Conservation (phyloP, 2,797 vertebrate species). For the Pseudochaenichthys georgianus region DNA sequence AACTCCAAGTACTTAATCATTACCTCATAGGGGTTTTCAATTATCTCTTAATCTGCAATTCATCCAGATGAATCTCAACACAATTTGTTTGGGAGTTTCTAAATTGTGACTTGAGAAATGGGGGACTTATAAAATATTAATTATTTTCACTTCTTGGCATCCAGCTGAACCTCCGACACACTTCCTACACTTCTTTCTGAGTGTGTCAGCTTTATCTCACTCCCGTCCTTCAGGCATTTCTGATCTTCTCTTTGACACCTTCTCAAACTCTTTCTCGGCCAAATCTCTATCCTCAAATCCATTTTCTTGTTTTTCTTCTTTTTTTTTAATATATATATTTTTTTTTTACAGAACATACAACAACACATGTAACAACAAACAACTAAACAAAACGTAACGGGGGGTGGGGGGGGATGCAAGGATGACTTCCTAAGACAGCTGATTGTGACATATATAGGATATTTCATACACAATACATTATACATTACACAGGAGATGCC, state of each 20-base stretch:
- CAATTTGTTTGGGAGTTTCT: conserved; percentile 44
- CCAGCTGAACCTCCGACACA: neutral
- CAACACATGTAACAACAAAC: no score
- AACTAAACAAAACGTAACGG: no score
- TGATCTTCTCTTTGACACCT: conserved; percentile 39
- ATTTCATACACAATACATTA: no score
- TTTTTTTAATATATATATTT: no score
- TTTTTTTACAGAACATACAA: no score
- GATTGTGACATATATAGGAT: no score
- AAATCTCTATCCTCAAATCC: conserved; percentile 38
- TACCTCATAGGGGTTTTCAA: conserved; percentile 40
- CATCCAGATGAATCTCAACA: neutral
- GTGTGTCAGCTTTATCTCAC: conserved; percentile 12
- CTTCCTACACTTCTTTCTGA: neutral
- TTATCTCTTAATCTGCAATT: conserved; percentile 22
- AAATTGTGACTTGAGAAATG: conserved; percentile 14
- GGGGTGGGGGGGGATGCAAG: no score
- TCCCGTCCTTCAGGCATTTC: conserved; percentile 17
- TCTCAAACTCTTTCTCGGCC: conserved; percentile 10
- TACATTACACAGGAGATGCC: no score
- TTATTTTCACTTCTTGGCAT: neutral
- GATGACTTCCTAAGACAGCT: no score
- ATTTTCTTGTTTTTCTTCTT: no score
- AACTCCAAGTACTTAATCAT: conserved; percentile 11
- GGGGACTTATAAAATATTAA: neutral